These are phyloP conservation scores for Chrysomallon squamiferum DNA, from an alignment of 1,140 invertebrate species.

Conservation along the genomic window DNA sequence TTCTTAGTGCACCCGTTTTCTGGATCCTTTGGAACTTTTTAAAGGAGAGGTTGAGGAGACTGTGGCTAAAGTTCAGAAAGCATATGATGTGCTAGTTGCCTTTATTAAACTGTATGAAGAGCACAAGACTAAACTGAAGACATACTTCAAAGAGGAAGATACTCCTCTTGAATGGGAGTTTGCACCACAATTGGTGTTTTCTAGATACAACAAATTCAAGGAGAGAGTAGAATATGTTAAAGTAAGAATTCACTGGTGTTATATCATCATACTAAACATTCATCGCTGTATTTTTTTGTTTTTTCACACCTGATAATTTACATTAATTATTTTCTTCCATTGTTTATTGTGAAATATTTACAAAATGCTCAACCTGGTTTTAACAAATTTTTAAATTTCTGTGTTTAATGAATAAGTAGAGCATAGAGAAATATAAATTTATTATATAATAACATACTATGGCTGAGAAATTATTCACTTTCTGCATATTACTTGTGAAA, in stretches of 20 bases:
- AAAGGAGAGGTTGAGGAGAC: slow-evolving; percentile 65
- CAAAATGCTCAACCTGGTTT: no score
- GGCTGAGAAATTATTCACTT: no score
- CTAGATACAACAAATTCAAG: slow-evolving; percentile 83
- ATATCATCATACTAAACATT: neutral
- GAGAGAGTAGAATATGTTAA: slow-evolving; percentile 82
- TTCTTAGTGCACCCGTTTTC: slow-evolving; percentile 80
- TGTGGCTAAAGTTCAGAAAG: slow-evolving; percentile 88
- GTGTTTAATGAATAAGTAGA: no score
- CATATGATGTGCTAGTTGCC: slow-evolving; percentile 77
- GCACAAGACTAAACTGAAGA: slow-evolving; percentile 74
- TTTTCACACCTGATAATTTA: no score
- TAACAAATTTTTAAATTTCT: no score
- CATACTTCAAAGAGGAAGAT: slow-evolving; percentile 71
- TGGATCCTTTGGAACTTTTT: slow-evolving; percentile 88
- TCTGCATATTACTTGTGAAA: no score
- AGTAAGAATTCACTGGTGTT: slow-evolving; percentile 61
- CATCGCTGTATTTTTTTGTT: no score
- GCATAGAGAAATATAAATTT: no score
- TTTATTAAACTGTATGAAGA: slow-evolving; percentile 72
- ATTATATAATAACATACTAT: no score
- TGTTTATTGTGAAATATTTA: no score
- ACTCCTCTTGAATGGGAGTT: slow-evolving; percentile 83
- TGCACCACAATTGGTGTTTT: slow-evolving; percentile 85
- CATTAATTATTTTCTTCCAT: no score